Evolutionary conservation across 2,888 invertebrate genomes (phyloP).

Genomic region (Sclerodermus sp.): DNA sequence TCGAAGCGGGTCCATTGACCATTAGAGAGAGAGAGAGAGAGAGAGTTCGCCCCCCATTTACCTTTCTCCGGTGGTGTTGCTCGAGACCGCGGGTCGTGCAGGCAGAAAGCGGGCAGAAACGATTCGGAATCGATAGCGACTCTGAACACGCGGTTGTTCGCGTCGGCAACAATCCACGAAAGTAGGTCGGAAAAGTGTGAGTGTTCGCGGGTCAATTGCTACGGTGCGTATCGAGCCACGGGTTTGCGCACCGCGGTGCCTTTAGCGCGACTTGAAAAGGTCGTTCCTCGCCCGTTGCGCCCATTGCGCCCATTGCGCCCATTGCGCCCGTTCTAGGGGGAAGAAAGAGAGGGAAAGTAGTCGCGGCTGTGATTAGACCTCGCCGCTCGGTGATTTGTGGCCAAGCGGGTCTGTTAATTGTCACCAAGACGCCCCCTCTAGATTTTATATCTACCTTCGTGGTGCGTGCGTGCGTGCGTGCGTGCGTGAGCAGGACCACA

Average conservation of each 20-base stretch:
- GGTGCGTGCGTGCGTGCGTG: conserved; percentile 13
- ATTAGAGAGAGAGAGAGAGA: neutral
- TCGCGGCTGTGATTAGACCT: conserved; percentile 46
- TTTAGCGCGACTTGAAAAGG: conserved; percentile 22
- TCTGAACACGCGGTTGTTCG: too few species aligned
- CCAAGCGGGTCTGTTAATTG: conserved; percentile 47
- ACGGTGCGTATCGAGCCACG: conserved; percentile 23
- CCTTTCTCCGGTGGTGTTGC: too few species aligned
- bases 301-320: neutral
- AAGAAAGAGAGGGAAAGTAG: neutral
- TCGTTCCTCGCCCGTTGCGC: conserved; percentile 9
- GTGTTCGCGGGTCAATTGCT: conserved; percentile 11
- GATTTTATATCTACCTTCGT: conserved; percentile 33
- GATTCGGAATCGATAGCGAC: too few species aligned
- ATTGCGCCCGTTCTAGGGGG: neutral
- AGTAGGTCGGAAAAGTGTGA: conserved; percentile 15
- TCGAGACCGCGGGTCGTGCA: too few species aligned
- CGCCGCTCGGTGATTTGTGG: conserved; percentile 51
- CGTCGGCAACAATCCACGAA: conserved; percentile 2
- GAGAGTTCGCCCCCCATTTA: too few species aligned
- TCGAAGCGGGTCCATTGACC: too few species aligned
- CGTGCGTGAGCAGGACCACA: conserved; percentile 11
- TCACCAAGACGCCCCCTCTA: conserved; percentile 42
- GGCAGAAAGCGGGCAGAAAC: too few species aligned
- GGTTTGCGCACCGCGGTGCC: conserved; percentile 17